A percentile compares a stretch with the other conserved stretches of the same genome.
Evolutionary conservation across 2,113 vertebrate genomes (phyloP).

Genomic region (Ceratotherium simum): DNA sequence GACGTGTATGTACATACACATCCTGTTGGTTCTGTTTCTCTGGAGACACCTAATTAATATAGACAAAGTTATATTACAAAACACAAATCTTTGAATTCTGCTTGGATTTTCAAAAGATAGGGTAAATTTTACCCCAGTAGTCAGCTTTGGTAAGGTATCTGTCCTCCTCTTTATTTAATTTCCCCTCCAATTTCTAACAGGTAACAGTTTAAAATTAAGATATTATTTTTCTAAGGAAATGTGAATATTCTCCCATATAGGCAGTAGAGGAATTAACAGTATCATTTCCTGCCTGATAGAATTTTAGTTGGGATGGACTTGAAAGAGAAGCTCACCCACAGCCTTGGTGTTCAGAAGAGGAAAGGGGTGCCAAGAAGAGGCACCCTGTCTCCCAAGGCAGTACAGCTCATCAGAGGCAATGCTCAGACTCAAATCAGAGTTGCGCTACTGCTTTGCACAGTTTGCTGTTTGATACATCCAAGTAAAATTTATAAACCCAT

Average conservation of each 20-base stretch:
- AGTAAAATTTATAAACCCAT: not conserved
- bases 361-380: not conserved
- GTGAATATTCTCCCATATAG: not conserved
- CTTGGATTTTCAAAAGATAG: not conserved
- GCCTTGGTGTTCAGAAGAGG: not conserved
- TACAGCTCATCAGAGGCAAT: not conserved
- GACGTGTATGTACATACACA: rapidly evolving
- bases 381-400: not conserved
- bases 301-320: not conserved
- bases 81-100: not conserved
- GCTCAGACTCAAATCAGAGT: not conserved
- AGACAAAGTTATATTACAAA: not conserved
- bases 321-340: not conserved
- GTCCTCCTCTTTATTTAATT: not conserved
- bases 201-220: not conserved
- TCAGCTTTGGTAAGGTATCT: not conserved
- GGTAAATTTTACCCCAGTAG: not conserved
- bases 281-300: not conserved
- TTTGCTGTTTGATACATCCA: not conserved
- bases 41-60: not conserved
- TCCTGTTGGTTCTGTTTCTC: not conserved
- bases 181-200: not conserved
- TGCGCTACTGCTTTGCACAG: not conserved
- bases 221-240: not conserved
- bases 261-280: not conserved